Percentiles rank a stretch among this genome's conserved stretches.
These are phyloP conservation scores for Zygaena filipendulae DNA, from an alignment of 2,888 invertebrate genomes.

Conservation along the genomic window DNA sequence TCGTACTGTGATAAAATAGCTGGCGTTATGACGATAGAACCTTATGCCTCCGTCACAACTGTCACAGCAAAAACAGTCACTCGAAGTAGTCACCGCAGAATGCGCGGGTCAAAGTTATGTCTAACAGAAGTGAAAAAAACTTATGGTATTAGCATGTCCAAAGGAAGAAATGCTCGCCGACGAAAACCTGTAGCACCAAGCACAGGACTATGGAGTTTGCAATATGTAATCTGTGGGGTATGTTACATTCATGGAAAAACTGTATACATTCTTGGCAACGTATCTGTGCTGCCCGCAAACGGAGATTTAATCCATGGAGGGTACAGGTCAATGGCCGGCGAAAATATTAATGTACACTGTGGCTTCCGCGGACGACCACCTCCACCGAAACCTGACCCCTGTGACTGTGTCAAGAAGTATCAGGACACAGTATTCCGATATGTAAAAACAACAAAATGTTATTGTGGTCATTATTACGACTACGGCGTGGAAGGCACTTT, in stretches of 20 bases:
- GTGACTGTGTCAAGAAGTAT: constrained; percentile 45
- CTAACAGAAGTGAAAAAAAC: constrained; percentile 33
- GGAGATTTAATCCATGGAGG: constrained; percentile 54
- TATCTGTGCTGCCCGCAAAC: constrained; percentile 30
- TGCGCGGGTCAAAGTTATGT: constrained; percentile 23
- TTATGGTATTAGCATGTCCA: constrained; percentile 35
- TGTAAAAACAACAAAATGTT: constrained; percentile 37
- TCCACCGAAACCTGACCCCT: constrained; percentile 27
- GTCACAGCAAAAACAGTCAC: constrained; percentile 23
- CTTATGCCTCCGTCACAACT: constrained; percentile 22
- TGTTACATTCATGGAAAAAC: constrained; percentile 30
- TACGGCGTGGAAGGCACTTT: constrained; percentile 40
- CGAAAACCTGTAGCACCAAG: constrained; percentile 32
- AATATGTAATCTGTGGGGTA: constrained; percentile 43
- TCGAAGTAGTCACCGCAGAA: constrained; percentile 17
- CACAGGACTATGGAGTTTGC: constrained; percentile 34
- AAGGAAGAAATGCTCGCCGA: constrained; percentile 18
- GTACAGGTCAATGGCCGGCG: constrained; percentile 23
- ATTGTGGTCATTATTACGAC: constrained; percentile 44
- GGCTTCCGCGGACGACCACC: constrained; percentile 34
- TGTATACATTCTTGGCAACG: constrained; percentile 33
- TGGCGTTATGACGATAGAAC: constrained; percentile 29
- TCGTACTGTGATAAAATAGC: constrained; percentile 40
- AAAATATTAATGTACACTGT: constrained; percentile 35
- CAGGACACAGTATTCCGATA: constrained; percentile 33